Evolutionary conservation across 2,888 invertebrate species (phyloP).

Genomic region (Corbicula japonica): DNA sequence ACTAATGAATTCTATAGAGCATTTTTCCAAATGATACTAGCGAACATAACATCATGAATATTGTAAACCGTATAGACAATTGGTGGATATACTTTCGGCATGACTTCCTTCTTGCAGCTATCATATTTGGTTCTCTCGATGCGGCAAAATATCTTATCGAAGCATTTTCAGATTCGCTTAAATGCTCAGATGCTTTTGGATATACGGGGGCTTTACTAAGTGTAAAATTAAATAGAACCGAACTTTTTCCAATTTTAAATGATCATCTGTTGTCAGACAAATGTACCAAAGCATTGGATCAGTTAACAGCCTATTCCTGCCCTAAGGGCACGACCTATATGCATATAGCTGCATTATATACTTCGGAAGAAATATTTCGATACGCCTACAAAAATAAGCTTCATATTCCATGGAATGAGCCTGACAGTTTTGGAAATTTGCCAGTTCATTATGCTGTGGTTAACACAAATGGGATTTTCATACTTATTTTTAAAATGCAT

Average conservation of each 20-base stretch:
- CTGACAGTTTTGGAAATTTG: not conserved
- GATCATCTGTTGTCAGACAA: not conserved
- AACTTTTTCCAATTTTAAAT: conserved; percentile 13
- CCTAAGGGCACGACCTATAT: conserved; percentile 4
- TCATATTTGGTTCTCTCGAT: conserved; percentile 3
- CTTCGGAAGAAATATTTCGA: not conserved
- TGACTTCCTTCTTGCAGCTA: conserved; percentile 3
- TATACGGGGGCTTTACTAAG: conserved; percentile 12
- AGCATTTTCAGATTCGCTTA: conserved; percentile 6
- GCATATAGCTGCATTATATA: conserved; percentile 13
- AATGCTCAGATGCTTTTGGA: conserved; percentile 18
- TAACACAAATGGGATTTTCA: not conserved
- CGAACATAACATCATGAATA: not conserved
- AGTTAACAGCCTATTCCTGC: conserved; percentile 3
- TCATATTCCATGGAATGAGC: conserved; percentile 12
- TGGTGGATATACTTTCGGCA: conserved; percentile 21
- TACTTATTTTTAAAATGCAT: not conserved
- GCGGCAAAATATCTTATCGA: conserved; percentile 15
- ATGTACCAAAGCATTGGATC: not conserved
- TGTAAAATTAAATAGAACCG: not conserved
- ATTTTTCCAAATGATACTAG: not conserved
- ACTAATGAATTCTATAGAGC: too few relatives aligned
- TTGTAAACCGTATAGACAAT: conserved; percentile 8
- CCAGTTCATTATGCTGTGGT: conserved; percentile 30
- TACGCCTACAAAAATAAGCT: not conserved